A percentile compares a stretch with the other conserved stretches of the same genome.
Conservation (phyloP, 2,888 invertebrate species). For the Bimastos eiseni region DNA sequence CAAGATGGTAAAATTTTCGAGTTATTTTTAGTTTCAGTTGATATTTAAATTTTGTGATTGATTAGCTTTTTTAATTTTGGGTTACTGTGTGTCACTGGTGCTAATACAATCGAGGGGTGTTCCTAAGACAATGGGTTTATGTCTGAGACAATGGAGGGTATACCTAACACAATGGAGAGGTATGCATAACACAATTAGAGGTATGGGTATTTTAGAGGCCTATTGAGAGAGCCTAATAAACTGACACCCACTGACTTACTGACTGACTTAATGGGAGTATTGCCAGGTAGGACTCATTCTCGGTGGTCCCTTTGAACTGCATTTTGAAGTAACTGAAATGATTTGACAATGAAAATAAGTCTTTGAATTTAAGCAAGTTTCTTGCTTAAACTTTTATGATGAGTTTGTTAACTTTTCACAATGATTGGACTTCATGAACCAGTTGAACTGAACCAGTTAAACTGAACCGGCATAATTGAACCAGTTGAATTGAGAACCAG, state of each 20-base stretch:
- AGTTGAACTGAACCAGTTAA: no score
- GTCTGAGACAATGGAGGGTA: no score
- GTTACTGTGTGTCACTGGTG: not conserved
- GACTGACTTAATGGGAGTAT: no score
- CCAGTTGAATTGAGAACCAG: not conserved
- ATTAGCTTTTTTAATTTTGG: not conserved
- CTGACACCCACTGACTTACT: not conserved
- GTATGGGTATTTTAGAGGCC: not conserved
- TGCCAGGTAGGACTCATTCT: no score
- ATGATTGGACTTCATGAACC: not conserved
- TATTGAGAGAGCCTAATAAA: not conserved
- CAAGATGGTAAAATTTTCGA: not conserved
- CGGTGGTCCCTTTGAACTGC: not conserved
- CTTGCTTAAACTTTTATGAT: not conserved
- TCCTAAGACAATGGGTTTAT: no score
- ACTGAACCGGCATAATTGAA: not conserved
- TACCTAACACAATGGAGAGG: no score
- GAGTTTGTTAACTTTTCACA: not conserved
- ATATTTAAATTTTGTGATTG: not conserved
- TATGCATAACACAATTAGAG: no score
- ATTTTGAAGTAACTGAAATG: not conserved
- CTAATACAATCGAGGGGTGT: not conserved
- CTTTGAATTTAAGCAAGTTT: not conserved
- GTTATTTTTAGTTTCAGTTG: constrained; percentile 13
- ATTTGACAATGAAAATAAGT: not conserved